Evolutionary conservation across 53 echinoderm and acorn worm species (phyloP), one percentile per base, ranked within the genome.

Genomic region (Luidia sarsii): DNA sequence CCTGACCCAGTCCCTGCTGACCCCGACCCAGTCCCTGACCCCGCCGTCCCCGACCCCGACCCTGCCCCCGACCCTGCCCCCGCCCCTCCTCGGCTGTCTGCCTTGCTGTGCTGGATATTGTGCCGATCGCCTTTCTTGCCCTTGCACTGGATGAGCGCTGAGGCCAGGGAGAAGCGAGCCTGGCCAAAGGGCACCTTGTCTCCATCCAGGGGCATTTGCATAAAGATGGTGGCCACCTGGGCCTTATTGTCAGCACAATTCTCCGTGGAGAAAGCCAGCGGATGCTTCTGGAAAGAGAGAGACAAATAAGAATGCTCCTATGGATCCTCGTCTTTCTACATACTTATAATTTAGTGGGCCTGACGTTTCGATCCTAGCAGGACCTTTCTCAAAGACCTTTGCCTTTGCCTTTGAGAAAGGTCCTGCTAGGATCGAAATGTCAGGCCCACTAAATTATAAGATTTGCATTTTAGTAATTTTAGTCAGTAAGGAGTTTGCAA

Each of bases 161-260:
- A 91, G 1, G 86, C 97, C 2, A 97, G 54, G 2, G 86, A 65
- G 33, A 97, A 53, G 10, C 97, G 57, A 0, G 91, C 69, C 63
- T 91, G 90, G 2, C 91, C 93, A 1, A 64, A 37, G 0, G 97
- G 89, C 43, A 86, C 80, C 53, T 72, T 61, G 21, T 82, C 79
- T 8, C 90, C 91, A 19, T 93, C 93, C 70, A 90, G 67, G 20
- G 97, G 97, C 38, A 97, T 73, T 82, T 92, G 93, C 83, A 97
- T 80, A 73, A 97, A 74, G 27, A 97, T 54, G 7, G 91, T 93
- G 48, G 86, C 80, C 5, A 97, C 80, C 31, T 89, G 91, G 20
- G 91, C 97, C 69, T 93, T 93, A 56, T 72, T 83, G 27, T 92
- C 97, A 7, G 71, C 70, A 33, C 94, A 92, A 3, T 82, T 84